These are phyloP conservation scores for Ibidorhyncha struthersii DNA, from an alignment of 2,113 vertebrate genomes.

Conservation along the genomic window DNA sequence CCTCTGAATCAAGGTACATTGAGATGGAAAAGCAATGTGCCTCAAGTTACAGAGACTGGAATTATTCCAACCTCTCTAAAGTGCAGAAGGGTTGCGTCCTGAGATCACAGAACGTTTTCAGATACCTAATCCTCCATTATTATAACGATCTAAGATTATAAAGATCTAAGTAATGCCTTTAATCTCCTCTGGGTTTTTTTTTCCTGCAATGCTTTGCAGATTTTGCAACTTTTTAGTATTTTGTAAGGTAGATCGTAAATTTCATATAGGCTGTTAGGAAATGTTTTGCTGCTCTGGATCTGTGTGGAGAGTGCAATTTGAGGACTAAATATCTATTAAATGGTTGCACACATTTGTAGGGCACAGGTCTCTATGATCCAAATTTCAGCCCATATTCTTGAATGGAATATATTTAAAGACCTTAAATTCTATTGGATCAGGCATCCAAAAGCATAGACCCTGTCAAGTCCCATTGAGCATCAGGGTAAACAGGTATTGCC, in stretches of 20 bases:
- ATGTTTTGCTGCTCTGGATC: background rate
- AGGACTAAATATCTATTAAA: background rate
- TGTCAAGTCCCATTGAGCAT: background rate
- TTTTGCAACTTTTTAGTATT: constrained; percentile 54
- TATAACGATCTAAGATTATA: background rate
- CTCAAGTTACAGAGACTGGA: background rate
- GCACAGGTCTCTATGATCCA: background rate
- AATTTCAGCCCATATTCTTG: background rate
- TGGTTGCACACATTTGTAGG: background rate
- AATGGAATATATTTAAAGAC: background rate
- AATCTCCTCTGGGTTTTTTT: background rate
- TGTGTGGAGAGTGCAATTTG: background rate
- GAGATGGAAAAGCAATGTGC: background rate
- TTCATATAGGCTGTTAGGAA: constrained; percentile 30
- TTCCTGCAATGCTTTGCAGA: background rate
- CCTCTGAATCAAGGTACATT: background rate
- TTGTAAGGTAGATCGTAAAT: constrained; percentile 44
- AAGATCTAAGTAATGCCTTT: background rate
- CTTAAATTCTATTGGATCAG: background rate
- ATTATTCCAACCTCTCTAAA: background rate
- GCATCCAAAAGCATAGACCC: background rate
- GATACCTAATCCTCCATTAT: background rate
- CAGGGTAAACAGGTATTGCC: background rate
- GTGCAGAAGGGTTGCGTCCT: background rate
- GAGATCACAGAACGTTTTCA: background rate